Conservation (phyloP, 2,113 vertebrate species). For the Campylorhamphus procurvoides region DNA sequence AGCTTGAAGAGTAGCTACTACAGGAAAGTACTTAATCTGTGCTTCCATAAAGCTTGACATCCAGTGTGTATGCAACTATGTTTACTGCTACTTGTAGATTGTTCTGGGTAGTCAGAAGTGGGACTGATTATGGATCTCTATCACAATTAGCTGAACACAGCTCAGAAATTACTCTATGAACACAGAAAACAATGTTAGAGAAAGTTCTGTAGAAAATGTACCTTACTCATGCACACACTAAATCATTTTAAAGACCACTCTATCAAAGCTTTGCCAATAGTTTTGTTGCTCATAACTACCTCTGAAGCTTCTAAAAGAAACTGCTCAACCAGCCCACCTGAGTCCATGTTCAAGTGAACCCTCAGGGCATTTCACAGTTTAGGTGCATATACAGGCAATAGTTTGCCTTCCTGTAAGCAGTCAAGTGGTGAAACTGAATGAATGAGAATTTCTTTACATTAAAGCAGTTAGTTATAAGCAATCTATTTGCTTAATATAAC, state of each 20-base stretch:
- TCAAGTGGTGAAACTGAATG: background rate
- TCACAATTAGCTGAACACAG: background rate
- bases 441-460: background rate
- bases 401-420: background rate
- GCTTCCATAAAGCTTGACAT: background rate
- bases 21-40: background rate
- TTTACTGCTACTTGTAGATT: background rate
- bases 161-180: background rate
- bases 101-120: background rate
- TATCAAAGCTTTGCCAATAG: background rate
- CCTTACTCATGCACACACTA: background rate
- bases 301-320: background rate
- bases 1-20: background rate
- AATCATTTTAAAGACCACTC: background rate
- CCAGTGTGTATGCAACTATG: background rate
- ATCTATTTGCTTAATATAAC: background rate
- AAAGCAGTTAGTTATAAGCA: background rate
- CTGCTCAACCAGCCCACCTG: background rate
- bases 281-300: background rate
- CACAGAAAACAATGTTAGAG: rapidly evolving
- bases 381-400: background rate
- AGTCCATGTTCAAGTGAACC: background rate
- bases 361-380: background rate
- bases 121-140: background rate
- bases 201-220: background rate